A percentile compares a stretch with the other conserved stretches of the same genome.
Evolutionary conservation across 1,140 invertebrate species (phyloP).

Genomic region (Bombus impatiens): DNA sequence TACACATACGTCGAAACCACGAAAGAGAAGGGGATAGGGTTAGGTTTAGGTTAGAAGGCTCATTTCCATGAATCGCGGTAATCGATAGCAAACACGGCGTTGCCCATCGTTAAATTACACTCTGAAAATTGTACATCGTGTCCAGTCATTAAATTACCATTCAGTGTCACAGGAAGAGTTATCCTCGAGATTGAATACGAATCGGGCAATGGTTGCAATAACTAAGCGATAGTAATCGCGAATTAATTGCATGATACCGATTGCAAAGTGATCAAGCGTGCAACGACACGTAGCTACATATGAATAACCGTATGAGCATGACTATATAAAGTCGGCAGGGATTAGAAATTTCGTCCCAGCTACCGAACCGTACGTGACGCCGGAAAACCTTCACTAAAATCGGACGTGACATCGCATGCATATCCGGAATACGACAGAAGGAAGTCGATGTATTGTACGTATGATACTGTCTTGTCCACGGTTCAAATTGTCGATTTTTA

Average conservation of each 20-base stretch:
- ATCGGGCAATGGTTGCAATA: not conserved
- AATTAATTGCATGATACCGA: not conserved
- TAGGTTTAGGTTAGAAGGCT: not conserved
- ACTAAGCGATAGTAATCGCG: not conserved
- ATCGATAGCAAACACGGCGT: not conserved
- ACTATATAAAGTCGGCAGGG: slow-evolving; percentile 53
- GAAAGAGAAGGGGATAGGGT: not conserved
- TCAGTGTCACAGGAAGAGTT: not conserved
- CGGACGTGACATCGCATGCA: slow-evolving; percentile 79
- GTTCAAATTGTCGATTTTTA: slow-evolving; percentile 64
- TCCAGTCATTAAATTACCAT: slow-evolving; percentile 8
- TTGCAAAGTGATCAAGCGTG: slow-evolving; percentile 4
- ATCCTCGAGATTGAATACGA: slow-evolving; percentile 10
- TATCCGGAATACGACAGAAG: slow-evolving; percentile 74
- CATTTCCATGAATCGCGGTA: not conserved
- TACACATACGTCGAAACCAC: not conserved
- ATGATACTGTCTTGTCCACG: slow-evolving; percentile 66
- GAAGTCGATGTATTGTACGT: slow-evolving; percentile 75
- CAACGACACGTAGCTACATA: slow-evolving; percentile 15
- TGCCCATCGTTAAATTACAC: not conserved
- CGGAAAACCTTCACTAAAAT: slow-evolving; percentile 70
- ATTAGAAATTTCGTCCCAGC: slow-evolving; percentile 63
- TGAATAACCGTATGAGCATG: slow-evolving; percentile 51
- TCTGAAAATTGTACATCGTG: not conserved
- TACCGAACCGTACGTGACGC: slow-evolving; percentile 71